phyloP scores from a whole-genome alignment of 2,888 invertebrate genomes.

The Dyspetes luteomarginatus region DNA sequence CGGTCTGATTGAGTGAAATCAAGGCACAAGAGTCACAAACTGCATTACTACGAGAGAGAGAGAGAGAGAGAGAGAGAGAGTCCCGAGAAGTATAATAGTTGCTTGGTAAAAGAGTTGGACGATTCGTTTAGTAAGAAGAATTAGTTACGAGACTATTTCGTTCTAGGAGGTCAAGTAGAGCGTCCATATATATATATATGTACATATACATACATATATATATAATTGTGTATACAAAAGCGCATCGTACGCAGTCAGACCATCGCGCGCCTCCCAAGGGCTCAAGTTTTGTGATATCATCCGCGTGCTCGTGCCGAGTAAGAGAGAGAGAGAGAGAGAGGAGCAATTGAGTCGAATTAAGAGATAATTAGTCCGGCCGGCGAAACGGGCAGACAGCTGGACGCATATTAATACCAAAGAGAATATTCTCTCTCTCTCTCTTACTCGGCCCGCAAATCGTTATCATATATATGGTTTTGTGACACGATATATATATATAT shows the following conservation, averaged over 20 bases:
- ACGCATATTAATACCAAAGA: conserved; percentile 68
- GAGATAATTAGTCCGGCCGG: conserved; percentile 75
- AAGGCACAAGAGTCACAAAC: conserved; percentile 22
- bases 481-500: too few species aligned
- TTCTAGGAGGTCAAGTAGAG: conserved; percentile 24
- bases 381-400: conserved; percentile 77
- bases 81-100: conserved; percentile 4
- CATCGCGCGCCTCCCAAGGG: conserved; percentile 39
- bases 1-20: too few species aligned
- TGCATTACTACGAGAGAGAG: background rate
- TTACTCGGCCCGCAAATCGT: conserved; percentile 4
- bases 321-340: conserved; percentile 32
- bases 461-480: background rate
- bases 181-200: background rate
- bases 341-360: conserved; percentile 80
- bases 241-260: background rate
- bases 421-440: conserved; percentile 1
- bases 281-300: conserved; percentile 70
- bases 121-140: conserved; percentile 45
- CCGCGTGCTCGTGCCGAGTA: conserved; percentile 69
- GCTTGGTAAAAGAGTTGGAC: background rate
- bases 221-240: conserved; percentile 6
- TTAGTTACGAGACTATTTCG: conserved; percentile 35
- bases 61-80: too few species aligned
- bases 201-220: background rate